Conservation (phyloP, 2,888 invertebrate species). For the Lamellibrachia columna region DNA sequence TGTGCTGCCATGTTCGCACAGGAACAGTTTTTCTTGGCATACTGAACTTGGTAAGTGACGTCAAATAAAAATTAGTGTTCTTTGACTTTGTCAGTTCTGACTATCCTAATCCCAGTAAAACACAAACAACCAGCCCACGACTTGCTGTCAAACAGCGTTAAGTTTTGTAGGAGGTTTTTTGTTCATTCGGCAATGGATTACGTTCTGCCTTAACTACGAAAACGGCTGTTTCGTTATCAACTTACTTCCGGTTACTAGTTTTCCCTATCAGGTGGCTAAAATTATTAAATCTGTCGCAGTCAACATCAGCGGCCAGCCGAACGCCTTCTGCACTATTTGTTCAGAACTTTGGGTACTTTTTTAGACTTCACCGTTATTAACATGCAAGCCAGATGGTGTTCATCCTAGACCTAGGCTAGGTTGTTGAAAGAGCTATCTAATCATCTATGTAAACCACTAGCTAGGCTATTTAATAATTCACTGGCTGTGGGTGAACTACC, state of each 20-base stretch:
- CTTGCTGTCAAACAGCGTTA: neutral
- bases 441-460: too few species aligned
- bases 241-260: neutral
- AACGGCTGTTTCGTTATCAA: neutral
- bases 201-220: neutral
- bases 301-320: too few species aligned
- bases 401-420: too few species aligned
- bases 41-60: conserved; percentile 30
- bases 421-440: too few species aligned
- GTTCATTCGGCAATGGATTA: neutral
- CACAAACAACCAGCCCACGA: neutral
- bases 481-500: too few species aligned
- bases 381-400: too few species aligned
- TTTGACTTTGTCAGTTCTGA: neutral
- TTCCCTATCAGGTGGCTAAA: neutral
- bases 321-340: too few species aligned
- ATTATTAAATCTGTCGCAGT: too few species aligned
- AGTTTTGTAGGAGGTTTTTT: neutral
- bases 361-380: too few species aligned
- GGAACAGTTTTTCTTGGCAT: conserved; percentile 35
- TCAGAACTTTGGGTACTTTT: too few species aligned
- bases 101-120: neutral
- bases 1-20: conserved; percentile 35
- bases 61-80: neutral
- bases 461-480: too few species aligned